Base-by-base conservation (phyloP, 2,797 vertebrate genomes). In the Dallia pectoralis region DNA sequence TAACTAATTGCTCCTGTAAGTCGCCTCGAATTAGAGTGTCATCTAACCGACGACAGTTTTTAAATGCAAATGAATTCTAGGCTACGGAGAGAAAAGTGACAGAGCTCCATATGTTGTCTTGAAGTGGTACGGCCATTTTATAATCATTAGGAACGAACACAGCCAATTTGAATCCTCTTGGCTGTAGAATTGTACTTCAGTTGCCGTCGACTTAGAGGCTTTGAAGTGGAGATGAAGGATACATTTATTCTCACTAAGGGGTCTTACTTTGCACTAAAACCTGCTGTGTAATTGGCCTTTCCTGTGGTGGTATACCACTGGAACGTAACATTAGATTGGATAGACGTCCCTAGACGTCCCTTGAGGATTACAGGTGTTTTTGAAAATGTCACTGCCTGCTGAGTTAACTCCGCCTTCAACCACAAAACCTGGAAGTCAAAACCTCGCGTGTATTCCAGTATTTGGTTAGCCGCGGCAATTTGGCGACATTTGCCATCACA, bases 181-280 rank as follows among this genome's bases (percentile, higher is more conserved):
- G 62, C 16, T 12, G 18, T 69, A n/a, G 22, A 30, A 51, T 32
- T 51, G 49, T 49, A 75, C 67, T 22, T 36, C 15, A n/a, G 19
- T 48, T 74, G 68, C 64, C 65, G 56, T 63, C 53, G 74, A 72
- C 78, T 48, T 67, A 69, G 22, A 69, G 56, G 56, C 71, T 75
- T 29, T 73, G 14, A 40, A 22, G 3, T n/a, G 0, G 0, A 32
- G 27, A 70, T 71, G 70, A 19, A 69, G 66, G 76, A 67, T 69
- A 65, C n/a, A 47, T 66, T 25, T 18, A 18, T 67, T 77, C 67
- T 64, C 59, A 68, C 67, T 2, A 48, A 71, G 71, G 8, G 40
- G 19, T 67, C 22, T 68, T 47, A 14, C 63, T 36, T 4, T 64
- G 6, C 25, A 56, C 33, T 4, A 29, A 62, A 62, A 62, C 61